A percentile compares a stretch with the other conserved stretches of the same genome.
Conservation (phyloP, 2,888 invertebrate species). For the Chrysopilus asiliformis region DNA sequence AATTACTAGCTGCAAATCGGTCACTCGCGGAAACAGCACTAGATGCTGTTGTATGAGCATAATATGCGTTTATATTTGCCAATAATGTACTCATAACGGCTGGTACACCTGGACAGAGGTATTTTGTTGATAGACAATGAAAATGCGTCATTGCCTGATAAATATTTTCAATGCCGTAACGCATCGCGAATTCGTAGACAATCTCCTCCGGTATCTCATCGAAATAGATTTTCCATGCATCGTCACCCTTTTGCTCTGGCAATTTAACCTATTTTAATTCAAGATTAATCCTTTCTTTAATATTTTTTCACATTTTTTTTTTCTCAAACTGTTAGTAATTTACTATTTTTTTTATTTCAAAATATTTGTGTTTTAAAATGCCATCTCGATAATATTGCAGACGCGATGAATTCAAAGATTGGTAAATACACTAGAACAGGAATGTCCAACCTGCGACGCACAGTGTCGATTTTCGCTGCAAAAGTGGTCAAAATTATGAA, state of each 20-base stretch:
- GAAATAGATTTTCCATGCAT: slow-evolving; percentile 99
- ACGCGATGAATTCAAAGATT: no score
- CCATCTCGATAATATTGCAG: no score
- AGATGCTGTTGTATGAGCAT: slow-evolving; percentile 94
- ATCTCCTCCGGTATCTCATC: slow-evolving; percentile 97
- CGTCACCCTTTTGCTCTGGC: slow-evolving; percentile 90
- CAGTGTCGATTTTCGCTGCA: no score
- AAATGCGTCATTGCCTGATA: slow-evolving; percentile 82
- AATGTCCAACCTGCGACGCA: no score
- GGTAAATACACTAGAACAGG: no score
- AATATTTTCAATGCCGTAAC: slow-evolving; percentile 98
- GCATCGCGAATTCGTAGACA: slow-evolving; percentile 98
- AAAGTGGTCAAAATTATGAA: no score
- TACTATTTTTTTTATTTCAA: no score
- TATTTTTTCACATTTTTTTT: no score
- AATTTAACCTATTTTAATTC: slow-evolving; percentile 58
- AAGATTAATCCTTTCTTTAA: no score
- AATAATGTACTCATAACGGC: slow-evolving; percentile 97
- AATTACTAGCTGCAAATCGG: slow-evolving; percentile 98
- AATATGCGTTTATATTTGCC: slow-evolving; percentile 99
- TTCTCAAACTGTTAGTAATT: no score
- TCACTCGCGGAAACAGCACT: slow-evolving; percentile 98
- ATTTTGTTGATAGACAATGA: slow-evolving; percentile 98
- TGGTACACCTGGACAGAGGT: slow-evolving; percentile 96
- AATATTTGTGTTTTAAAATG: no score